phyloP scores from a whole-genome alignment of 2,113 vertebrate species.

The Dascyllus trimaculatus region DNA sequence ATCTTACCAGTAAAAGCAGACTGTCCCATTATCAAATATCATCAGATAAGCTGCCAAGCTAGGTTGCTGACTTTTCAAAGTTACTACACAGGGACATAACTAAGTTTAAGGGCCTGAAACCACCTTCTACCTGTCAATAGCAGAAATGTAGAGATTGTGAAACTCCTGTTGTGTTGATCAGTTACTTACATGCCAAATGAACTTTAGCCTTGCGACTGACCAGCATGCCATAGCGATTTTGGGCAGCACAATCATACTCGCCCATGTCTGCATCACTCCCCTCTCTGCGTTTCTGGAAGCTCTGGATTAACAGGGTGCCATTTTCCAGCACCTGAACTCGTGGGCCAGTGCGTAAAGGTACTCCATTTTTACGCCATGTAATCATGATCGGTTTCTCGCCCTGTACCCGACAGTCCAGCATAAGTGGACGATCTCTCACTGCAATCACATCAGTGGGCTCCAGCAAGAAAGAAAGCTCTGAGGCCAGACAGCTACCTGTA shows the following conservation, averaged over 20 bases:
- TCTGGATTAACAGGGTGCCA: conserved; percentile 79
- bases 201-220: conserved; percentile 83
- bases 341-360: conserved; percentile 50
- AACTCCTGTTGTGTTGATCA: too few relatives aligned
- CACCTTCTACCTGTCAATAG: too few relatives aligned
- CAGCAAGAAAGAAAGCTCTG: conserved; percentile 82
- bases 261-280: conserved; percentile 71
- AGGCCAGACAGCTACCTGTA: conserved; percentile 63
- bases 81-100: too few relatives aligned
- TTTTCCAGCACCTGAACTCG: conserved; percentile 75
- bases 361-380: conserved; percentile 81
- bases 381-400: conserved; percentile 79
- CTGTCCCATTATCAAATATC: too few relatives aligned
- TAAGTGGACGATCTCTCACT: conserved; percentile 69
- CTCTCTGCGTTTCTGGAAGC: conserved; percentile 74
- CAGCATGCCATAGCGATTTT: conserved; percentile 81
- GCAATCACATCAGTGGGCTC: conserved; percentile 85
- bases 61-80: too few relatives aligned
- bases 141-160: too few relatives aligned
- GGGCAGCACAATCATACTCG: conserved; percentile 82
- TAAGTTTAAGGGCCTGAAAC: too few relatives aligned
- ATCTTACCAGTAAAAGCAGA: too few relatives aligned
- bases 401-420: conserved; percentile 84
- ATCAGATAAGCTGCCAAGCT: too few relatives aligned
- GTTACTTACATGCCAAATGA: conserved; percentile 84